A percentile compares a stretch with the other conserved stretches of the same genome.
These are phyloP conservation scores for Morinoia aosen DNA, from an alignment of 2,888 invertebrate species.

Conservation along the genomic window DNA sequence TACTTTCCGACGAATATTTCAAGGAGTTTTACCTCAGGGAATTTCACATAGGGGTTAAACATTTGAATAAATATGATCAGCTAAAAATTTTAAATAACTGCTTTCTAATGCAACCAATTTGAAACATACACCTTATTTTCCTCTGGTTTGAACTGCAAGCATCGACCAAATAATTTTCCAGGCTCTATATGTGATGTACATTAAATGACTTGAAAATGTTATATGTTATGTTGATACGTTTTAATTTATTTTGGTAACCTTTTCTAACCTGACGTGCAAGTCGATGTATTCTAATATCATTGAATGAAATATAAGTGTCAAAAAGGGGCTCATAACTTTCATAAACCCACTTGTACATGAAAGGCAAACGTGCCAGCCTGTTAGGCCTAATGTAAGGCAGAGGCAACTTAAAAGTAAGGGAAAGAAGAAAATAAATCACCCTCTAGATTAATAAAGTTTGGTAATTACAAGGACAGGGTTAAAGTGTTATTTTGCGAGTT, in stretches of 20 bases:
- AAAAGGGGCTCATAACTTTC: neutral
- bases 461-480: constrained; percentile 47
- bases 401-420: constrained; percentile 12
- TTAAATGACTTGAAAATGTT: no score
- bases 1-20: neutral
- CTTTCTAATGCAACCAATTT: no score
- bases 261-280: no score
- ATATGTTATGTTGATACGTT: no score
- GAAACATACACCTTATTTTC: no score
- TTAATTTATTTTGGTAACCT: no score
- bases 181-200: neutral
- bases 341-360: neutral
- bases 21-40: neutral
- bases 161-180: neutral
- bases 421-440: constrained; percentile 32
- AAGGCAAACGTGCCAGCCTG: neutral
- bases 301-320: neutral
- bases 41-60: neutral
- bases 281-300: neutral
- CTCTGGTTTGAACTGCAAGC: no score
- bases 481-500: constrained; percentile 19
- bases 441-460: constrained; percentile 44
- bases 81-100: neutral
- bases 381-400: constrained; percentile 1
- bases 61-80: neutral